Evolutionary conservation across 2,797 vertebrate genomes (phyloP).

Genomic region (Diplodus sargus): DNA sequence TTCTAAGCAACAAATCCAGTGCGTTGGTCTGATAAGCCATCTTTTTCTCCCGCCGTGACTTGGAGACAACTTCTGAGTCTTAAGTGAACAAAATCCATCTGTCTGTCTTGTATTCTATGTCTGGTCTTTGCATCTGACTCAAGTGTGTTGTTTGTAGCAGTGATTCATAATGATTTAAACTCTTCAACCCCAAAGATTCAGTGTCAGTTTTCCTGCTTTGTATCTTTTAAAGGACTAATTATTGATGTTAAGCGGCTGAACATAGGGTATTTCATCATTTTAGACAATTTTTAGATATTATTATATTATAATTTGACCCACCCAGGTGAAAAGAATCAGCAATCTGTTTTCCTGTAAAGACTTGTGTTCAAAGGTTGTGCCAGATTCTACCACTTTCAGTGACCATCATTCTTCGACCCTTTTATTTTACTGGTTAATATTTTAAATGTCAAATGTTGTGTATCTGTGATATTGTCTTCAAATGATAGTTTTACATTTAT

Average conservation of each 20-base stretch:
- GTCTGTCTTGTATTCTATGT: slow-evolving; percentile 3
- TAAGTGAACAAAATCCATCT: slow-evolving; percentile 26
- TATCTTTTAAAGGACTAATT: not conserved
- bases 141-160: slow-evolving; percentile 1
- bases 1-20: slow-evolving; percentile 75
- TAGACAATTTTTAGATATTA: not conserved
- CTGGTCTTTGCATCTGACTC: slow-evolving; percentile 1
- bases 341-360: not conserved
- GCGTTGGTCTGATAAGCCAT: slow-evolving; percentile 47
- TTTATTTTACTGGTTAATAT: not conserved
- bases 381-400: not conserved
- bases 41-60: slow-evolving; percentile 58
- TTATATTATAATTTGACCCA: not conserved
- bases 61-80: slow-evolving; percentile 48
- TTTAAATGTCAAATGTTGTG: not conserved
- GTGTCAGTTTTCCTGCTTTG: not conserved
- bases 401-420: not conserved
- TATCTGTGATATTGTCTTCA: not conserved
- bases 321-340: not conserved
- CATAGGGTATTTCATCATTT: not conserved
- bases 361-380: not conserved
- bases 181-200: not conserved
- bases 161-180: not conserved
- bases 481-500: not conserved
- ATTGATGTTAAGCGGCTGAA: not conserved